A percentile compares a stretch with the other conserved stretches of the same genome.
Evolutionary conservation across 2,113 vertebrate genomes (phyloP).

Genomic region (Trematomus loennbergii): DNA sequence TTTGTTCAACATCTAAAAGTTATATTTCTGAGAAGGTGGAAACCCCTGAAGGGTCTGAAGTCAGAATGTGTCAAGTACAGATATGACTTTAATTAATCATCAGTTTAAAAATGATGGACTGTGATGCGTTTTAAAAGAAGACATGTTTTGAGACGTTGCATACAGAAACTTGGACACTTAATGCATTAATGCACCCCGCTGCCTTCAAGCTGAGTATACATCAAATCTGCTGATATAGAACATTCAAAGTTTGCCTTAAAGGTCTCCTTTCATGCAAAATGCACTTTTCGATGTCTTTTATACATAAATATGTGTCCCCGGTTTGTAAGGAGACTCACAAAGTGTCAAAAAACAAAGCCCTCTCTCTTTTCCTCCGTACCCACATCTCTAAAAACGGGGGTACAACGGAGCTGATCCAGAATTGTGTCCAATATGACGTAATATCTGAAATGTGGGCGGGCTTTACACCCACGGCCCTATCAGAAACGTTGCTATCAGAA

Average conservation of each 20-base stretch:
- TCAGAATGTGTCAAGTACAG: neutral
- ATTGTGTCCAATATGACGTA: too few species aligned
- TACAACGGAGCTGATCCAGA: too few species aligned
- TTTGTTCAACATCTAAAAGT: neutral
- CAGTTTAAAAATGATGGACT: constrained; percentile 18
- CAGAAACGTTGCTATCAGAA: too few species aligned
- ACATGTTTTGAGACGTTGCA: neutral
- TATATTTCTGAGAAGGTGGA: neutral
- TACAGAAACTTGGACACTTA: constrained; percentile 13
- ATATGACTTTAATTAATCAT: constrained; percentile 27
- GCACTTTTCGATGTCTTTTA: too few species aligned
- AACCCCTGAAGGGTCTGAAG: neutral
- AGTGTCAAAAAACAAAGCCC: too few species aligned
- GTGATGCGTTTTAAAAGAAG: constrained; percentile 23
- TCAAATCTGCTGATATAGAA: constrained; percentile 59
- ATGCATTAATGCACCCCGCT: constrained; percentile 32
- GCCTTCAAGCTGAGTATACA: constrained; percentile 51
- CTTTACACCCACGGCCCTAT: too few species aligned
- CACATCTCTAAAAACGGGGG: too few species aligned
- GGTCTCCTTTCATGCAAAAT: too few species aligned
- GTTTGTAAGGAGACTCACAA: too few species aligned
- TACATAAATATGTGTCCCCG: too few species aligned
- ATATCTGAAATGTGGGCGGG: too few species aligned
- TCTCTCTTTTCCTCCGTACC: too few species aligned
- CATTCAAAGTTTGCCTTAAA: constrained; percentile 18